Base-by-base conservation (phyloP, 2,113 vertebrate genomes). In the Chloroceryle aenea region DNA sequence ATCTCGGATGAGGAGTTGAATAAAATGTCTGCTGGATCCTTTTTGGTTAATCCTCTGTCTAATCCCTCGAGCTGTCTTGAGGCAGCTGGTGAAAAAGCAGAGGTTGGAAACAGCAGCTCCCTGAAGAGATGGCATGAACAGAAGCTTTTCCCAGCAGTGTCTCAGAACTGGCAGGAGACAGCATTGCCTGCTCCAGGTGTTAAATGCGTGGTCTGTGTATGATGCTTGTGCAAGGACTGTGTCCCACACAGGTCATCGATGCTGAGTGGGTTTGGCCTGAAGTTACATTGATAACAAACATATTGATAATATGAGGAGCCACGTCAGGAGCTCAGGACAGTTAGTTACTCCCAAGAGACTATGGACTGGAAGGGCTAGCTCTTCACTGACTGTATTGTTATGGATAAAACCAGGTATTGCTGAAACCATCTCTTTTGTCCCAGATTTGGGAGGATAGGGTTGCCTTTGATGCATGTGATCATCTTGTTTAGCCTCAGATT, bases 1-100 rank as follows among this genome's bases (percentile, higher is more conserved):
- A 34, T 77, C 71, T 93, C 45, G 13, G 67, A 53, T 2, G 22
- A 56, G 30, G 43, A 76, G 89, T 73, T 82, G 74, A 97, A 93
- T 96, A 94, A 96, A 97, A 93, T 78, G 43, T 90, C 61, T 77
- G 62, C 27, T 90, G 90, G 88, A 74, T 88, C n/a, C 17, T 86
- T 63, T 78, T 64, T 76, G 26, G 29, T 74, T 88, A 61, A 79
- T 85, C 25, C 25, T 64, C 58, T 67, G 8, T 69, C 5, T 34
- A 32, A 62, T 69, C 27, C 25, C 11, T 50, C 48, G 12, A 50
- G 48, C 45, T 32, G 0, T 30, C 34, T 19, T 69, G 55, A 87
- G 40, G 66, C 66, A 79, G 74, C 10, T 59, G n/a, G 15, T 74
- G 56, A 7, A 48, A 82, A 67, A 53, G 17, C 34, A 64, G 62